phyloP scores from a whole-genome alignment of 2,888 invertebrate species.

The Epinotia demarniana region DNA sequence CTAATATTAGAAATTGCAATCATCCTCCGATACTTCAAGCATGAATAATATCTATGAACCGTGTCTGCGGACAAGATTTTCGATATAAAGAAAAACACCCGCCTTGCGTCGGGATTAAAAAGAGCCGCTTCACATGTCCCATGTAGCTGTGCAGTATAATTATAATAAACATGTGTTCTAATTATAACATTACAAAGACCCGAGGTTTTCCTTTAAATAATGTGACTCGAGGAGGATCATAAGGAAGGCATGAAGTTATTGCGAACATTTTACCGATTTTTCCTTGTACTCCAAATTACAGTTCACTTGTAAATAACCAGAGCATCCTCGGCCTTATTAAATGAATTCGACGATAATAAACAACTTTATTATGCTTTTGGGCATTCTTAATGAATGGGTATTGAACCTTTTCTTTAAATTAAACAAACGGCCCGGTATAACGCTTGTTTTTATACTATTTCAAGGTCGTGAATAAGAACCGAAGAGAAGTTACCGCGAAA shows the following conservation, averaged over 20 bases:
- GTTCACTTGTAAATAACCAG: background rate
- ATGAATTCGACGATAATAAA: background rate
- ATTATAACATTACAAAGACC: background rate
- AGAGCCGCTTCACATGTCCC: too few relatives aligned
- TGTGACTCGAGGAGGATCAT: background rate
- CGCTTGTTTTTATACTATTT: too few relatives aligned
- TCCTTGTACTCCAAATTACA: constrained; percentile 7
- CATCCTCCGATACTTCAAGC: too few relatives aligned
- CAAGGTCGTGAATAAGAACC: too few relatives aligned
- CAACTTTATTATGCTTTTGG: background rate
- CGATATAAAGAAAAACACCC: too few relatives aligned
- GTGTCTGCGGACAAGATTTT: too few relatives aligned
- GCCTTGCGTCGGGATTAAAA: too few relatives aligned
- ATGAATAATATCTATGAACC: too few relatives aligned
- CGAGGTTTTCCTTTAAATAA: background rate
- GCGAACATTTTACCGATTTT: background rate
- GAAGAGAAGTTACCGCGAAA: too few relatives aligned
- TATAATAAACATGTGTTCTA: background rate
- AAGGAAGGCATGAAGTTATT: constrained; percentile 10
- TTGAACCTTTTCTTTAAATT: background rate
- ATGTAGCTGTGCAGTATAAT: too few relatives aligned
- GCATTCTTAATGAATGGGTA: background rate
- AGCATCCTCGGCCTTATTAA: constrained; percentile 5
- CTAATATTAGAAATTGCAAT: too few relatives aligned
- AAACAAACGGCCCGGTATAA: too few relatives aligned